These are phyloP conservation scores for Drosophila macrospina DNA, from an alignment of 2,888 invertebrate species.

Conservation along the genomic window DNA sequence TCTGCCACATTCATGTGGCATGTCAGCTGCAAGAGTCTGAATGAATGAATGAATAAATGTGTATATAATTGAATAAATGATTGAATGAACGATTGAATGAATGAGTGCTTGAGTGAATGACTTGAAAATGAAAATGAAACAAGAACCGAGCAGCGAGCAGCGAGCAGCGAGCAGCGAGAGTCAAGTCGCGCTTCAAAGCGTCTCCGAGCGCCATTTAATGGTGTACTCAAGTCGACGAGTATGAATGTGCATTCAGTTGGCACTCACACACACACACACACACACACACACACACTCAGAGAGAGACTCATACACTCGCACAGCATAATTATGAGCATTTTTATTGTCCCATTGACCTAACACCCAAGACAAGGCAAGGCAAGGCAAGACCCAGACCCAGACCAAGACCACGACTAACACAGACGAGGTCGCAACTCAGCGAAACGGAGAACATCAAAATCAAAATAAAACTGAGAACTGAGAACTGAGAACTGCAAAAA, in stretches of 20 bases:
- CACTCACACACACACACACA: constrained; percentile 20
- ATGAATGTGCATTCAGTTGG: constrained; percentile 33
- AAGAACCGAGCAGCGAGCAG: no score
- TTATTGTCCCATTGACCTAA: constrained; percentile 79
- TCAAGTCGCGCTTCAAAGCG: constrained; percentile 31
- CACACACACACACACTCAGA: constrained; percentile 23
- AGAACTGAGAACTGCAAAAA: constrained; percentile 1
- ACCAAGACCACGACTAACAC: constrained; percentile 16
- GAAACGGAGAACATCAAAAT: constrained; percentile 31
- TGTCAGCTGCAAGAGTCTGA: constrained; percentile 44
- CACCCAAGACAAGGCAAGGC: constrained; percentile 54
- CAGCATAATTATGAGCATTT: constrained; percentile 63
- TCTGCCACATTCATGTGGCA: constrained; percentile 9
- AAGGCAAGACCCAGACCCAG: constrained; percentile 14
- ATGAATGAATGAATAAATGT: constrained; percentile 49
- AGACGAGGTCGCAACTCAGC: constrained; percentile 33
- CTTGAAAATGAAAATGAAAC: constrained; percentile 16
- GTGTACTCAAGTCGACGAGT: constrained; percentile 8
- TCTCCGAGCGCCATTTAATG: constrained; percentile 54
- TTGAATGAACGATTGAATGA: constrained; percentile 1
- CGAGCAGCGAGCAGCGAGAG: no score
- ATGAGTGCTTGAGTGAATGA: constrained; percentile 3
- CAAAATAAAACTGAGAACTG: constrained; percentile 8
- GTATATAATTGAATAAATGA: constrained; percentile 10
- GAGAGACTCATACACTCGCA: constrained; percentile 11